Evolutionary conservation across 1,140 invertebrate genomes (phyloP).

Genomic region (Procambarus virginalis): DNA sequence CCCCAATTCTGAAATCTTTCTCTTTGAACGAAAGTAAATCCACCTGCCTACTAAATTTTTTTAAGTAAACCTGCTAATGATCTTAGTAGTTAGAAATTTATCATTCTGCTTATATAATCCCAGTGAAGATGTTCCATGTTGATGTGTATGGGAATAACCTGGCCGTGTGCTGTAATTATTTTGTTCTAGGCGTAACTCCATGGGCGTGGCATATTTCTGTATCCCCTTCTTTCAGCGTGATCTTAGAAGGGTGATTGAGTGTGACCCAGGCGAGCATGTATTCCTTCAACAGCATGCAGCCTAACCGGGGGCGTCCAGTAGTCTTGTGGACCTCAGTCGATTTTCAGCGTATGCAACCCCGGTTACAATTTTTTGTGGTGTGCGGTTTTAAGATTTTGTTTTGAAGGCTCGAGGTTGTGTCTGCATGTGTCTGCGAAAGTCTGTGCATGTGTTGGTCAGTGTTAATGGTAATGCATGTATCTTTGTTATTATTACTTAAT

Average conservation of each 20-base stretch:
- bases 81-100: not conserved
- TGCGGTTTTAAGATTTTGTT: not conserved
- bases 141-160: not conserved
- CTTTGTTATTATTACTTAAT: too few relatives aligned
- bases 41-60: not conserved
- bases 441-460: too few relatives aligned
- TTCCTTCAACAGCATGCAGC: slow-evolving; percentile 5
- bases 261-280: not conserved
- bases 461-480: too few relatives aligned
- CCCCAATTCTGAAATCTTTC: not conserved
- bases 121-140: not conserved
- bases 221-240: slow-evolving; percentile 2
- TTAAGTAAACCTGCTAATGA: not conserved
- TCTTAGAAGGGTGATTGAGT: not conserved
- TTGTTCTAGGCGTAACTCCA: not conserved
- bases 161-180: not conserved
- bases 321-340: not conserved
- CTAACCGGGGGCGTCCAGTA: not conserved
- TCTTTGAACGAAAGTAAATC: too few relatives aligned
- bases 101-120: not conserved
- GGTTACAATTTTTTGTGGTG: not conserved
- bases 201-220: not conserved
- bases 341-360: slow-evolving; percentile 8
- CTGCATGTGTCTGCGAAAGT: not conserved
- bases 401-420: not conserved